Percentiles rank a stretch among this genome's conserved stretches.
Conservation (phyloP, 2,888 invertebrate species). For the Tenodera sinensis region DNA sequence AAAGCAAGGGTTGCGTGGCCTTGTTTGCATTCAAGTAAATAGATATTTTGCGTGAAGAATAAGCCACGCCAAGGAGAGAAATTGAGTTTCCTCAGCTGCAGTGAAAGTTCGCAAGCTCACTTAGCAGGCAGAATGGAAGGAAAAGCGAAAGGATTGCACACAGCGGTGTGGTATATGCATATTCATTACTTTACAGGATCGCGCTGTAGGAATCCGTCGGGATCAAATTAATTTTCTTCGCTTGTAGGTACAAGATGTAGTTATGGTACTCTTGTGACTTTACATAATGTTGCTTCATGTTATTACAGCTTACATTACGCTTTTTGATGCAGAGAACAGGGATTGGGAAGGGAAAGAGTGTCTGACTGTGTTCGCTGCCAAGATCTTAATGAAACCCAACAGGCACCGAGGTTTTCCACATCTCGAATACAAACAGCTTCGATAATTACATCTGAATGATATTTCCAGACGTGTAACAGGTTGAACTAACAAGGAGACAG, state of each 20-base stretch:
- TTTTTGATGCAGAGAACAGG: background rate
- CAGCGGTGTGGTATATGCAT: background rate
- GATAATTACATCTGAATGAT: background rate
- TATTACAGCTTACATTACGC: background rate
- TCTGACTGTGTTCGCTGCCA: background rate
- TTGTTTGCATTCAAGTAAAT: background rate
- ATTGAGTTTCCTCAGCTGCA: background rate
- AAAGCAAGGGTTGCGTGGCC: background rate
- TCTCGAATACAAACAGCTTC: background rate
- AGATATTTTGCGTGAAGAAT: background rate
- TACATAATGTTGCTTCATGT: background rate
- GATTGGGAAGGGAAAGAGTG: background rate
- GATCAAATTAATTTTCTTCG: constrained; percentile 19
- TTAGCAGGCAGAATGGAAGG: background rate
- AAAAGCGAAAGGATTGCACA: background rate
- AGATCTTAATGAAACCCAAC: background rate
- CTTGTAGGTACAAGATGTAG: constrained; percentile 6
- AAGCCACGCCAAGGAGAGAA: background rate
- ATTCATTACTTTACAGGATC: constrained; percentile 1
- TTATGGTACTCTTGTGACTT: background rate
- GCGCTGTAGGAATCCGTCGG: background rate
- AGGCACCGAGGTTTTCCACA: background rate
- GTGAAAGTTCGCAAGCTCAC: background rate
- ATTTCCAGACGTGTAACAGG: background rate
- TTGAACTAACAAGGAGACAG: background rate